Evolutionary conservation across 1,140 invertebrate species (phyloP).

Genomic region (Lordiphosa mommai): DNA sequence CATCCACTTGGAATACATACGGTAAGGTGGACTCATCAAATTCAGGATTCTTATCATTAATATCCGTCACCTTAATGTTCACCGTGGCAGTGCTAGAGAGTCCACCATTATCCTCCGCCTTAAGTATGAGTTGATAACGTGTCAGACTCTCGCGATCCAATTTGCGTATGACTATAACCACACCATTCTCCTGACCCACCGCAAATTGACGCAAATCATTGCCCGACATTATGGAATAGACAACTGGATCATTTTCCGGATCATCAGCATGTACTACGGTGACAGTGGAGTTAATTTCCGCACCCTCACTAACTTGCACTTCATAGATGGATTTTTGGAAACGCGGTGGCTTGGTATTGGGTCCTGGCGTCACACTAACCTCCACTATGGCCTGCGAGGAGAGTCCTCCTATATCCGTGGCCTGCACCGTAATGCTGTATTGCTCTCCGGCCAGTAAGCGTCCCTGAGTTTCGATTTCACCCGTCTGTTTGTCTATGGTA

Average conservation of each 20-base stretch:
- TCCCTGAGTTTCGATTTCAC: slow-evolving; percentile 87
- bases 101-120: slow-evolving; percentile 91
- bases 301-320: slow-evolving; percentile 92
- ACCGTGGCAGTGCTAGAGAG: slow-evolving; percentile 90
- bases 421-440: slow-evolving; percentile 92
- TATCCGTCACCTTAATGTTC: slow-evolving; percentile 93
- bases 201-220: slow-evolving; percentile 92
- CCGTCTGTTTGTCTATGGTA: slow-evolving; percentile 89
- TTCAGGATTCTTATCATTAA: slow-evolving; percentile 93
- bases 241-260: slow-evolving; percentile 92
- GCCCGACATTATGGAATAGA: slow-evolving; percentile 91
- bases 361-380: slow-evolving; percentile 88
- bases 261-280: slow-evolving; percentile 89
- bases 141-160: slow-evolving; percentile 93
- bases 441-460: slow-evolving; percentile 91
- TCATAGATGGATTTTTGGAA: slow-evolving; percentile 90
- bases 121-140: slow-evolving; percentile 90
- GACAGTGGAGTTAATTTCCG: slow-evolving; percentile 91
- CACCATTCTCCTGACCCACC: slow-evolving; percentile 89
- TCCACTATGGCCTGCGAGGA: slow-evolving; percentile 91
- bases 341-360: slow-evolving; percentile 90
- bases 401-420: slow-evolving; percentile 85
- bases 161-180: slow-evolving; percentile 90
- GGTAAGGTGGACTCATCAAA: slow-evolving; percentile 86
- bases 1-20: slow-evolving; percentile 90